Evolutionary conservation across 2,888 invertebrate species (phyloP), one percentile per base, ranked within the genome.

Genomic region (Dysmachus trigonus): DNA sequence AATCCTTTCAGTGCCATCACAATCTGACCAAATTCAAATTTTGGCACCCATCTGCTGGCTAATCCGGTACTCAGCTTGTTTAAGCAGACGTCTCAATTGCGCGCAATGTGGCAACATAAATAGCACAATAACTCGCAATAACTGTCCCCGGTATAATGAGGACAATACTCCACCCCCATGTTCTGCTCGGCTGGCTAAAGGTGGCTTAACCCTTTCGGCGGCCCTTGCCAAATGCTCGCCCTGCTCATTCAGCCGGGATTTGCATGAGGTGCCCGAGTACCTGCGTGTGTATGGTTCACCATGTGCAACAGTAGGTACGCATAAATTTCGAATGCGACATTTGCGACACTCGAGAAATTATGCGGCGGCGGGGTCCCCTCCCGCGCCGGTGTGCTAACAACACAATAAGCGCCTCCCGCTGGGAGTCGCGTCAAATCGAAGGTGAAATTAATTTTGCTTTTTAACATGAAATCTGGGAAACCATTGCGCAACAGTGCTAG

Each of bases 141-240:
- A 83, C 72, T 72, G 31, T 10, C 15, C 30, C 6, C 27, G 6
- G 27, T 27, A 15, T 41, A 72, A 82, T 82, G 38, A 41, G 22
- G 72, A 30, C 30, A 72, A 47, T 41, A 41, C 35, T 72, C 83
- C 83, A 83, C 83, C 83, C 83, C 83, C 72, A 83, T 83, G 30
- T 72, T 83, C 18, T 71, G 82, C 38, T 27, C 30, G 22, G 30
- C 71, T 71, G 33, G 27, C 35, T 41, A 6, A 41, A 38, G 27
- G 41, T 72, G 41, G 7, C n/a, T 27, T 38, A 72, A 83, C 83
- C 83, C 83, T 72, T 83, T 72, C 8, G 1, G 72, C n/a, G 2
- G n/a, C n/a, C 73, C 31, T 33, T n/a, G 15, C 13, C 83, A 83
- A 72, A 41, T 41, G 83, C 53, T 72, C 47, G 38, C 27, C 6